Evolutionary conservation across 2,797 vertebrate genomes (phyloP).

Genomic region (Syngnathus rostellatus): DNA sequence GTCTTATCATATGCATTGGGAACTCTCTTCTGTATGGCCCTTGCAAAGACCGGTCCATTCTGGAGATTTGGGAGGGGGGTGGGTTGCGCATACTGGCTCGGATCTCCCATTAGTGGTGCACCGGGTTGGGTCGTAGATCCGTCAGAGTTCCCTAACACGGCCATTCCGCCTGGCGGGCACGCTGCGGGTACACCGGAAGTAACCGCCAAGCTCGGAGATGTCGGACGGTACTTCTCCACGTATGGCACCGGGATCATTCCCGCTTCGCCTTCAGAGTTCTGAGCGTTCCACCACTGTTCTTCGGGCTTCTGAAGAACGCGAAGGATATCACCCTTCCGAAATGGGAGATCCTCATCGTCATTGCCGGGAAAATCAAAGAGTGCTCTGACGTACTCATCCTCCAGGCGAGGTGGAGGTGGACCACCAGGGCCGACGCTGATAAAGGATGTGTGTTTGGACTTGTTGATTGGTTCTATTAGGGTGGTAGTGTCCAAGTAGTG

Average conservation of each 20-base stretch:
- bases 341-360: slow-evolving; percentile 96
- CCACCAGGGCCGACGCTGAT: slow-evolving; percentile 50
- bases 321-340: slow-evolving; percentile 93
- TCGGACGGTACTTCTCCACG: slow-evolving; percentile 91
- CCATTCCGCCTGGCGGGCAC: slow-evolving; percentile 27
- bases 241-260: slow-evolving; percentile 99
- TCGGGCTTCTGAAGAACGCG: slow-evolving; percentile 94
- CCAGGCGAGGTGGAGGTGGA: slow-evolving; percentile 74
- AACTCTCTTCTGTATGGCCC: slow-evolving; percentile 98
- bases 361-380: slow-evolving; percentile 98
- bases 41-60: slow-evolving; percentile 96
- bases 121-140: slow-evolving; percentile 70
- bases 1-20: slow-evolving; percentile 99
- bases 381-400: slow-evolving; percentile 90
- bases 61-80: slow-evolving; percentile 97
- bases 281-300: slow-evolving; percentile 99
- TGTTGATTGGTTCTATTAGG: slow-evolving; percentile 91
- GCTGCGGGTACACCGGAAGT: slow-evolving; percentile 66
- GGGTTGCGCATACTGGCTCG: slow-evolving; percentile 96
- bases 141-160: slow-evolving; percentile 79
- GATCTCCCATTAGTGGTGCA: slow-evolving; percentile 81
- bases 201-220: slow-evolving; percentile 77
- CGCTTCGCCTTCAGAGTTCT: slow-evolving; percentile 86
- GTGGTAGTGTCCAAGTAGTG: slow-evolving; percentile 99
- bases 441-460: slow-evolving; percentile 79